phyloP scores from a whole-genome alignment of 2,888 invertebrate species.

The Mimas tiliae region DNA sequence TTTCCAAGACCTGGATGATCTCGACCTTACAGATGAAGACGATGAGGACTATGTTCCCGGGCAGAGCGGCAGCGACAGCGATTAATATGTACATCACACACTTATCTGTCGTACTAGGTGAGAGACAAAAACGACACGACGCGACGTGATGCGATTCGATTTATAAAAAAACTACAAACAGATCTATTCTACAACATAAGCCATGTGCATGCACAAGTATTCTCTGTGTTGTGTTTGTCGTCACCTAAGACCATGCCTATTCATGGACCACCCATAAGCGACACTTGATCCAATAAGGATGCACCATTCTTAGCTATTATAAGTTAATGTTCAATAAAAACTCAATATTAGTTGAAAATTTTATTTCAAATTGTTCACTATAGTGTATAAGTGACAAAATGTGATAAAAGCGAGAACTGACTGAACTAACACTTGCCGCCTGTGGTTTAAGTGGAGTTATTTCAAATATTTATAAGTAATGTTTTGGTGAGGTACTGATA shows the following conservation, averaged over 20 bases:
- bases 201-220: no score
- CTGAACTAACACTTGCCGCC: no score
- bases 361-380: constrained; percentile 74
- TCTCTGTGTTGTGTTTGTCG: neutral
- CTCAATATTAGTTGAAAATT: constrained; percentile 63
- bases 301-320: neutral
- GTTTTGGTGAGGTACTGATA: no score
- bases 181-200: no score
- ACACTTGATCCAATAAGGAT: neutral
- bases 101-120: neutral
- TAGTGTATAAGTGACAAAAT: constrained; percentile 27
- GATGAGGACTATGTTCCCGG: constrained; percentile 87
- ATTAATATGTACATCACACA: constrained; percentile 51
- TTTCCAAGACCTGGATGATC: constrained; percentile 94
- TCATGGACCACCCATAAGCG: no score
- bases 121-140: neutral
- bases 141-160: no score
- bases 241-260: neutral
- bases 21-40: constrained; percentile 89
- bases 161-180: no score
- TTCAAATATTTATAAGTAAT: no score
- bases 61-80: constrained; percentile 73
- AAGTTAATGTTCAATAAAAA: constrained; percentile 26
- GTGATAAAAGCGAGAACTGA: constrained; percentile 6
- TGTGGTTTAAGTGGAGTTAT: neutral